phyloP scores from a whole-genome alignment of 2,888 invertebrate species.

The Drosophila nr. medialis region DNA sequence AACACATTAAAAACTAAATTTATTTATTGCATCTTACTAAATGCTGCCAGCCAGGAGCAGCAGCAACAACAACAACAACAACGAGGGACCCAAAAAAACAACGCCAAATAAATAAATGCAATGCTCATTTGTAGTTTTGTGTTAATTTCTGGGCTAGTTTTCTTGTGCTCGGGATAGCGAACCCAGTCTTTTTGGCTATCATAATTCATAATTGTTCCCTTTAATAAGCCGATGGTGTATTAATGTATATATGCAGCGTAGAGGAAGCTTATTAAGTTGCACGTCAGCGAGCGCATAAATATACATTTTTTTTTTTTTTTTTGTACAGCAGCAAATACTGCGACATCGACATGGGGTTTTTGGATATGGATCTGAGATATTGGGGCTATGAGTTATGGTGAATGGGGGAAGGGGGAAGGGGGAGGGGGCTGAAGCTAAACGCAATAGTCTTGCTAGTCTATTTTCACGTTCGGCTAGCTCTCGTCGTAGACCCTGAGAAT shows the following conservation, averaged over 20 bases:
- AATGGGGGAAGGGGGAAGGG: no score
- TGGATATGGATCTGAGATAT: conserved; percentile 15
- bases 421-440: conserved; percentile 2
- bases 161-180: not conserved
- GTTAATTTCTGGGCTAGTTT: conserved; percentile 31
- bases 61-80: not conserved
- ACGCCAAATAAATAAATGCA: conserved; percentile 45
- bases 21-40: conserved; percentile 67
- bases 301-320: not conserved
- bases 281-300: conserved; percentile 76
- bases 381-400: conserved; percentile 15
- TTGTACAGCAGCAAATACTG: conserved; percentile 47
- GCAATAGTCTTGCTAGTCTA: conserved; percentile 60
- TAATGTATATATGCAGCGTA: not conserved
- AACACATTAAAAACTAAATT: conserved; percentile 62
- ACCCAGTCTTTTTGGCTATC: conserved; percentile 4
- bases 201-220: conserved; percentile 75
- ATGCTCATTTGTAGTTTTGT: conserved; percentile 45
- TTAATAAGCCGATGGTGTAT: conserved; percentile 13
- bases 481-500: conserved; percentile 61
- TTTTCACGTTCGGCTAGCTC: conserved; percentile 58
- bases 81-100: no score
- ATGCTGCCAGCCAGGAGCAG: conserved; percentile 24
- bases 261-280: conserved; percentile 72
- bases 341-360: conserved; percentile 37